These are phyloP conservation scores for Ormyrus nitidulus DNA, from an alignment of 2,888 invertebrate species.

Conservation along the genomic window DNA sequence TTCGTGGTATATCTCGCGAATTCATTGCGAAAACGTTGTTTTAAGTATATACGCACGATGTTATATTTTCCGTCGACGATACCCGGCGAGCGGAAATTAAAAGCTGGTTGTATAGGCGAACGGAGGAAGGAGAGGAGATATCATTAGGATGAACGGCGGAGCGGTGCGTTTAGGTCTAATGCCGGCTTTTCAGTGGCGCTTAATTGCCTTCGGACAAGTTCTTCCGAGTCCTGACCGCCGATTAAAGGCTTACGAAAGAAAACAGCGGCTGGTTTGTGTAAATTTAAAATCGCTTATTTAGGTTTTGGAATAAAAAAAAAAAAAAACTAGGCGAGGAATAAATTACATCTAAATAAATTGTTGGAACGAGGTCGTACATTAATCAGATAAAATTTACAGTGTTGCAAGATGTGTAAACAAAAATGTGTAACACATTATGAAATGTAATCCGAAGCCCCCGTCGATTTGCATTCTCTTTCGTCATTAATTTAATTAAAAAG, in stretches of 20 bases:
- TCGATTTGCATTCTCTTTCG: background rate
- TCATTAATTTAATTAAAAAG: slow-evolving; percentile 45
- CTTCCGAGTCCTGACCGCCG: background rate
- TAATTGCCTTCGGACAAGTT: slow-evolving; percentile 24
- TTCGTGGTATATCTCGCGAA: slow-evolving; percentile 24
- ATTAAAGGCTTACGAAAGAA: slow-evolving; percentile 14
- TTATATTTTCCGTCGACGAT: slow-evolving; percentile 41
- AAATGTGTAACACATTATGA: background rate
- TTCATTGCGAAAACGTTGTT: slow-evolving; percentile 48
- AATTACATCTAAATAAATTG: background rate
- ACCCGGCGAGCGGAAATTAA: background rate
- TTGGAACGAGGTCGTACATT: background rate
- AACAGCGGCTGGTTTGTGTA: background rate
- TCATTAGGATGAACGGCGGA: slow-evolving; percentile 1
- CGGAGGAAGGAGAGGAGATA: background rate
- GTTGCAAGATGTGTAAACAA: slow-evolving; percentile 6
- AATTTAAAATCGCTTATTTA: background rate
- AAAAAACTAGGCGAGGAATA: background rate
- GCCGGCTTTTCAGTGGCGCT: background rate
- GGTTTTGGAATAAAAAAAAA: background rate
- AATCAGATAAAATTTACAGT: background rate
- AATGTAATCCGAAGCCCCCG: background rate
- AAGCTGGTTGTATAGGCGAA: background rate
- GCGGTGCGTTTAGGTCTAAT: slow-evolving; percentile 20
- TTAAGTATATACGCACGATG: slow-evolving; percentile 37